Evolutionary conservation across 2,888 invertebrate species (phyloP).

Genomic region (Zaprionus lineosus): DNA sequence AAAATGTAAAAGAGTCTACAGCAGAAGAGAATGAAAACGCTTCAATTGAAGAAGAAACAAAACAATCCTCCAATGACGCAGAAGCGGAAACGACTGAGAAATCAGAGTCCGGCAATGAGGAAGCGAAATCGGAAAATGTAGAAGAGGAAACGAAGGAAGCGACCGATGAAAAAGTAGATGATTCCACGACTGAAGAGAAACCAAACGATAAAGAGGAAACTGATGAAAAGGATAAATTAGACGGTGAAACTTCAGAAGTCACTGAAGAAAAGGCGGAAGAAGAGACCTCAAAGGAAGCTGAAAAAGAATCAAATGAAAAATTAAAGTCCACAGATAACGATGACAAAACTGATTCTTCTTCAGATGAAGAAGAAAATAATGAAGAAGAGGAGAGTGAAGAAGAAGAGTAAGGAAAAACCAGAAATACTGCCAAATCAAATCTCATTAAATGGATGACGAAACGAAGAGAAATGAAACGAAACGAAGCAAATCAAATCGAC

Average conservation of each 20-base stretch:
- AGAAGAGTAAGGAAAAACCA: constrained; percentile 17
- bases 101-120: constrained; percentile 2
- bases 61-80: too few species aligned
- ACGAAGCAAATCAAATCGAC: constrained; percentile 6
- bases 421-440: constrained; percentile 27
- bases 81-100: neutral
- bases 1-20: too few species aligned
- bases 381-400: constrained; percentile 29
- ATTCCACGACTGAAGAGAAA: constrained; percentile 7
- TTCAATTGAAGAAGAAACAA: constrained; percentile 12
- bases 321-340: constrained; percentile 15
- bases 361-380: constrained; percentile 40
- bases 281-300: constrained; percentile 8
- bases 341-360: constrained; percentile 23
- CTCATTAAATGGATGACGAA: too few species aligned
- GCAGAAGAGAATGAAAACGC: too few species aligned
- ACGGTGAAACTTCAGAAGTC: constrained; percentile 11
- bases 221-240: neutral
- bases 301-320: too few species aligned
- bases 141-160: constrained; percentile 3
- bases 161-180: neutral
- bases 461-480: constrained; percentile 11
- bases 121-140: constrained; percentile 2
- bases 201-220: neutral
- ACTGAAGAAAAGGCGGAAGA: constrained; percentile 13